These are phyloP conservation scores for Lineus longissimus DNA, from an alignment of 1,140 invertebrate genomes.

Conservation along the genomic window DNA sequence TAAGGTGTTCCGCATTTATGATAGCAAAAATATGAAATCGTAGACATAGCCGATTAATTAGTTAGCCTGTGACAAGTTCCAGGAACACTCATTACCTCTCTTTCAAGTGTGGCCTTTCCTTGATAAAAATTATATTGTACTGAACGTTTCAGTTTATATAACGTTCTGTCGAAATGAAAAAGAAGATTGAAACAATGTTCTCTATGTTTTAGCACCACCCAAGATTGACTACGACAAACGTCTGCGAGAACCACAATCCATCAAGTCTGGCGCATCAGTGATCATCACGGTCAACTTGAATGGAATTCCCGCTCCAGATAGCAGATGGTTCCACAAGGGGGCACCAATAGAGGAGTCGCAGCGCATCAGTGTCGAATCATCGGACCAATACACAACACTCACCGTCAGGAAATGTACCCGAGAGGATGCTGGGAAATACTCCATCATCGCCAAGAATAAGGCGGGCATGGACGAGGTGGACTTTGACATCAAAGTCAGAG, in stretches of 20 bases:
- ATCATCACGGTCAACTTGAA: slow-evolving; percentile 60
- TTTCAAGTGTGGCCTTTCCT: too few species aligned
- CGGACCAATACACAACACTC: slow-evolving; percentile 36
- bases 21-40: too few species aligned
- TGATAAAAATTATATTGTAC: too few species aligned
- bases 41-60: too few species aligned
- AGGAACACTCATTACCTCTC: too few species aligned
- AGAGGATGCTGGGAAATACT: slow-evolving; percentile 45
- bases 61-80: too few species aligned
- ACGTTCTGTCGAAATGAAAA: too few species aligned
- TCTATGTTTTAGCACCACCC: slow-evolving; percentile 39
- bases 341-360: slow-evolving; percentile 53
- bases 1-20: too few species aligned
- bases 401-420: slow-evolving; percentile 41
- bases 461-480: slow-evolving; percentile 45
- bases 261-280: slow-evolving; percentile 45
- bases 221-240: slow-evolving; percentile 46
- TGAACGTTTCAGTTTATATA: too few species aligned
- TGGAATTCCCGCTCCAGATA: slow-evolving; percentile 85
- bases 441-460: slow-evolving; percentile 46
- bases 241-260: slow-evolving; percentile 39
- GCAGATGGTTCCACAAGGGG: slow-evolving; percentile 82
- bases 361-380: slow-evolving; percentile 39
- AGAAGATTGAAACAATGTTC: background rate
- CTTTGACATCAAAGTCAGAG: slow-evolving; percentile 57